These are phyloP conservation scores for Callocephalon fimbriatum DNA, from an alignment of 2,113 vertebrate species.

Conservation along the genomic window DNA sequence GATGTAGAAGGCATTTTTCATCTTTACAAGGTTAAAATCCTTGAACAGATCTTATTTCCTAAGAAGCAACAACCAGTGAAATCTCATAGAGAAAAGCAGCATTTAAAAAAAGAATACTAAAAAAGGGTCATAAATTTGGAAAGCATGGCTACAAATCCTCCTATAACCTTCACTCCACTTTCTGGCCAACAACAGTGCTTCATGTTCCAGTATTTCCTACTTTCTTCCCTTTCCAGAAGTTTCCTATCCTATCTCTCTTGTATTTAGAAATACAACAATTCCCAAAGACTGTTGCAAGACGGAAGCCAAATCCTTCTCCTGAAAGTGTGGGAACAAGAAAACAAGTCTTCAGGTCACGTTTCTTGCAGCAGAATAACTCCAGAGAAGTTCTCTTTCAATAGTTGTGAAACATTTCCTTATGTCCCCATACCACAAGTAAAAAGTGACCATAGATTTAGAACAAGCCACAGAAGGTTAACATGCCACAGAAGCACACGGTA, in stretches of 20 bases:
- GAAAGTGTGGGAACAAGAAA: not conserved
- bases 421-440: not conserved
- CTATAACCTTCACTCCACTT: not conserved
- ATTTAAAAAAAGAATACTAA: not conserved
- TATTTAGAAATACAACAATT: not conserved
- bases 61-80: not conserved
- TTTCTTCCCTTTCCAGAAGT: not conserved
- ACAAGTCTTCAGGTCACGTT: not conserved
- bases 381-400: not conserved
- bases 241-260: not conserved
- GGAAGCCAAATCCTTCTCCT: not conserved
- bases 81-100: not conserved
- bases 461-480: not conserved
- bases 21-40: not conserved
- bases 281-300: not conserved
- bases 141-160: not conserved
- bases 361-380: not conserved
- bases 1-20: not conserved
- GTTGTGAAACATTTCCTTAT: not conserved
- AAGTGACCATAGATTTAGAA: not conserved
- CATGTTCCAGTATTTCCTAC: not conserved
- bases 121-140: not conserved
- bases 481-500: not conserved
- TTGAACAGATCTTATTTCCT: not conserved
- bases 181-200: not conserved